phyloP scores from a whole-genome alignment of 2,797 vertebrate genomes.

The Pseudomugil tenellus region DNA sequence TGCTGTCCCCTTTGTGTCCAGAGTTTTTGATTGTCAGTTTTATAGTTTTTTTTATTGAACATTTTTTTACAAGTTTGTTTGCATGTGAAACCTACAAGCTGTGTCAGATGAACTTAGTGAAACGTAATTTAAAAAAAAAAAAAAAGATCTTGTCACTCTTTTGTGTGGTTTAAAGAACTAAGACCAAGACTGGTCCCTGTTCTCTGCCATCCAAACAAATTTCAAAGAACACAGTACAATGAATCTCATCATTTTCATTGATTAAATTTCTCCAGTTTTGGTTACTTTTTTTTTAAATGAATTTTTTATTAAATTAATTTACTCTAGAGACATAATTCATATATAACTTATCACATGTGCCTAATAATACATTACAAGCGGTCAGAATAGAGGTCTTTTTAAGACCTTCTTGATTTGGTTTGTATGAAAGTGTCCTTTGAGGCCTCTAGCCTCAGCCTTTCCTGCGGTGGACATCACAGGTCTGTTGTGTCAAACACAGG shows the following conservation, averaged over 20 bases:
- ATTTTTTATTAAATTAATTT: constrained; percentile 2
- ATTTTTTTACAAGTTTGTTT: neutral
- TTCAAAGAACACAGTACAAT: constrained; percentile 1
- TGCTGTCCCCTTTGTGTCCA: constrained; percentile 10
- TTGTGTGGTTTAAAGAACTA: neutral
- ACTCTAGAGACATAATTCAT: neutral
- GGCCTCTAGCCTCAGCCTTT: neutral
- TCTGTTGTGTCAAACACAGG: constrained; percentile 85
- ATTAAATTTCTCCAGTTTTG: constrained; percentile 8
- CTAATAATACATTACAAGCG: neutral
- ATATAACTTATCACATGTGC: neutral
- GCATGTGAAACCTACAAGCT: constrained; percentile 5
- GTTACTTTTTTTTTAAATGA: neutral
- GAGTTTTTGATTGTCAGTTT: neutral
- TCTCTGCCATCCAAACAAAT: constrained; percentile 2
- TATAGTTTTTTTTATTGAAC: neutral
- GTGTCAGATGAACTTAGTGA: neutral
- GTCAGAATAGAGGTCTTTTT: constrained; percentile 17
- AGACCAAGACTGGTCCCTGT: neutral
- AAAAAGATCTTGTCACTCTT: neutral
- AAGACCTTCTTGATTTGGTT: constrained; percentile 40
- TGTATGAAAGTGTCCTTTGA: constrained; percentile 21
- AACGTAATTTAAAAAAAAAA: neutral
- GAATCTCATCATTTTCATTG: neutral
- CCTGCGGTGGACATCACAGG: constrained; percentile 73